Percentiles rank a stretch among this genome's conserved stretches.
These are phyloP conservation scores for Lepidothrix coronata DNA, from an alignment of 2,113 vertebrate species.

Conservation along the genomic window DNA sequence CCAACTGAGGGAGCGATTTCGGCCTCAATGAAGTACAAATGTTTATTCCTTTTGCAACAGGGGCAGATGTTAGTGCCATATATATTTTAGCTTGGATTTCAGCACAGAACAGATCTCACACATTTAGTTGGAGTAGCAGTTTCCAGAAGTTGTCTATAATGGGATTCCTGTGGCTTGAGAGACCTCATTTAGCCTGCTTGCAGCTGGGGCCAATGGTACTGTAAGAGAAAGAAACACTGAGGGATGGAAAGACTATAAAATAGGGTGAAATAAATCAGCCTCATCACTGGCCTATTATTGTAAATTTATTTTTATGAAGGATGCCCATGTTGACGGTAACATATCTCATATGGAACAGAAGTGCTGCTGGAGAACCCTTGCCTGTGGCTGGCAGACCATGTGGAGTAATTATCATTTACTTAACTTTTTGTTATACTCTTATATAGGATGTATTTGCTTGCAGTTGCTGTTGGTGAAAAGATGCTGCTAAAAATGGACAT, in stretches of 20 bases:
- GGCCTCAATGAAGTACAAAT: not conserved
- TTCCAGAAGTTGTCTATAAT: not conserved
- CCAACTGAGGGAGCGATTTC: not conserved
- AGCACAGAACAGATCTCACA: not conserved
- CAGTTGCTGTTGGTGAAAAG: not conserved
- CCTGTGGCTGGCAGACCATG: not conserved
- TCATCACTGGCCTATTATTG: not conserved
- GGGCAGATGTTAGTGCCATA: not conserved
- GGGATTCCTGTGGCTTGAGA: not conserved
- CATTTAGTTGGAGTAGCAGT: not conserved
- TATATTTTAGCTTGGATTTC: not conserved
- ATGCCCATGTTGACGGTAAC: not conserved
- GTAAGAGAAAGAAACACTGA: not conserved
- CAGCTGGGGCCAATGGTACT: rapidly evolving
- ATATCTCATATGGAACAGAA: not conserved
- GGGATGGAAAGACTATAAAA: not conserved
- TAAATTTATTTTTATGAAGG: not conserved
- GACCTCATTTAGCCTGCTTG: not conserved
- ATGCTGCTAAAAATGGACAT: not conserved
- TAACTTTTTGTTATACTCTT: not conserved
- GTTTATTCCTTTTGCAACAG: not conserved
- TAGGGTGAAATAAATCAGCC: not conserved
- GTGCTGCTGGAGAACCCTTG: not conserved
- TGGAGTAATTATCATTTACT: not conserved
- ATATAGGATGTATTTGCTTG: not conserved